Base-by-base conservation (phyloP, 2,113 vertebrate genomes). In the Heteronetta atricapilla region DNA sequence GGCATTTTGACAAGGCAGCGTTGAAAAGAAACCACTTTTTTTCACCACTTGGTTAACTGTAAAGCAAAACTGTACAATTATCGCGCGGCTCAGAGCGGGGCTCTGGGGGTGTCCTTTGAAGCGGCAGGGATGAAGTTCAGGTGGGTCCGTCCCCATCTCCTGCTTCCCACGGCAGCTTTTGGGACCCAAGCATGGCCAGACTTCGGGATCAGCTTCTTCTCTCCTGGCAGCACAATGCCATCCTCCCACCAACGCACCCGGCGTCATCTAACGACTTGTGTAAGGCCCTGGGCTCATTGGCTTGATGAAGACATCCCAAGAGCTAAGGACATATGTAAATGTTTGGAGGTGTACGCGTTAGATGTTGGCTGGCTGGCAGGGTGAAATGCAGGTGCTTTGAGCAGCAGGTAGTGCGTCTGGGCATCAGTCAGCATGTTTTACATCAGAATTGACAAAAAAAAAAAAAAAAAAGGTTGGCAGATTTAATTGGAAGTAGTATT, bases 1-100 rank as follows among this genome's bases (percentile, higher is more conserved):
- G 97, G 97, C 96, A 15, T 97, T 97, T 97, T 98, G 97, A 98
- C 96, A 97, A 94, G 96, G 91, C n/a, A 7, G 77, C 4, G 2
- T 77, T 95, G 95, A 97, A 96, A 95, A 94, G 93, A 95, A 98
- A 96, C 87, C 92, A 89, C 84, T 95, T 94, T 22, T 89, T 89
- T 96, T 94, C 79, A 96, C 80, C 93, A 89, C 74, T 96, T 76
- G 31, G 95, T 90, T 85, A 97, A 96, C 97, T 33, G 58, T 92
- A 94, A 93, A 95, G 74, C 91, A 97, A 94, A 97, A 95, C 66
- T 64, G 44, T 63, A 95, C 94, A 95, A 95, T 97, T 97, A 94
- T 93, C 89, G 53, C 92, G 76, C 33, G 77, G 70, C 90, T 93
- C 86, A 46, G 5, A 56, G 29, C 3, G 34, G 0, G 2, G 58